Evolutionary conservation across 2,888 invertebrate species (phyloP), one percentile per base, ranked within the genome.

Genomic region (Parnassius mnemosyne): DNA sequence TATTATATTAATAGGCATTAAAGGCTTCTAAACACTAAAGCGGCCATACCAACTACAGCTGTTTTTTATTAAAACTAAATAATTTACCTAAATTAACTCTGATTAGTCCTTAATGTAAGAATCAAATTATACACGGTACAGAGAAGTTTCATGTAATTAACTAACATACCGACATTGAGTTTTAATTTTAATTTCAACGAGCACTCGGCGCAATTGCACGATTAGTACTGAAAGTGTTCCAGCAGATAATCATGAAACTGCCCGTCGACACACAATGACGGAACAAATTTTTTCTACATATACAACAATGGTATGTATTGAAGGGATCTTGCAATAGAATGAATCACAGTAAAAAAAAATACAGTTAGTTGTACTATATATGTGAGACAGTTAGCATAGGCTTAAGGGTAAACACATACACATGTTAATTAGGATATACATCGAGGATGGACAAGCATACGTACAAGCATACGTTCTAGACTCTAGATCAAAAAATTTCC

Each of bases 51-150:
- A 49, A 50, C 54, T 43, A 60, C 43, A 54, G 20, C 50, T 25
- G 12, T 50, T 44, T 13, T 16, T 13, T n/a, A 11, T 55, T 61
- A 61, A 12, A 55, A 55, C 64, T 60, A 65, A 73, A 74, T 76
- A 77, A 77, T 73, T 75, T 68, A 76, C 75, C 74, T 80, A 78
- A 49, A 54, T 11, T 50, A 61, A 55, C 49, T 13, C 12, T 9
- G 49, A 13, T 49, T 49, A 13, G n/a, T 44, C 25, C 50, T 55
- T 51, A 61, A 55, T 51, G 11, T 34, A 56, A 49, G 10, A 9
- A 55, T 25, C 25, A 55, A 56, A 49, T 56, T 47, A 56, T 56
- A 56, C 56, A 49, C 46, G 34, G 12, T 47, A 47, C 12, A 49
- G 34, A 20, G 20, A 44, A 11, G 11, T 55, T 46, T 55, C 16